Evolutionary conservation across 2,888 invertebrate genomes (phyloP).

Genomic region (Yponomeuta cagnagella): DNA sequence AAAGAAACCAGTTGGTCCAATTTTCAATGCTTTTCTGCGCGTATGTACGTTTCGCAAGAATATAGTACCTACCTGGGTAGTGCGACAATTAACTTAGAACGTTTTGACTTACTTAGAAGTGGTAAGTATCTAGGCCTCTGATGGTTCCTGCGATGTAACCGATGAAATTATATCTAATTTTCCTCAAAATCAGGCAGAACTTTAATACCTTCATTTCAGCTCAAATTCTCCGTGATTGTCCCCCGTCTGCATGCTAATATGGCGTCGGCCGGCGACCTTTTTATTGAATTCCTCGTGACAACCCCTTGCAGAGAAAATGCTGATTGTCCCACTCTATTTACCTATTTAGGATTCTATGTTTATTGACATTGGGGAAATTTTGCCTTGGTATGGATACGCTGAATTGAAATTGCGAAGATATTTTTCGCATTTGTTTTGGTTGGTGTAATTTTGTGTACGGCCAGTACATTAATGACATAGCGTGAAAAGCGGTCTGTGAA

Average conservation of each 20-base stretch:
- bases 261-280: slow-evolving; percentile 3
- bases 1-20: not conserved
- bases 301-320: slow-evolving; percentile 7
- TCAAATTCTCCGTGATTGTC: not conserved
- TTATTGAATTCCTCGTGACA: slow-evolving; percentile 16
- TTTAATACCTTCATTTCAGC: not conserved
- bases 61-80: not conserved
- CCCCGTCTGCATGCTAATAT: not conserved
- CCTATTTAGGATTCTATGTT: not conserved
- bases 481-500: not conserved
- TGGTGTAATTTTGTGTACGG: not conserved
- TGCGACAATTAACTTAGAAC: too few relatives aligned
- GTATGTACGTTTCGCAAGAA: not conserved
- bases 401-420: not conserved
- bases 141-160: too few relatives aligned
- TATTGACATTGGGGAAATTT: not conserved
- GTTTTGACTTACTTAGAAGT: too few relatives aligned
- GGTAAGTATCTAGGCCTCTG: too few relatives aligned
- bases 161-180: too few relatives aligned
- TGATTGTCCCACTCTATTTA: slow-evolving; percentile 2
- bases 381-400: not conserved
- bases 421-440: not conserved
- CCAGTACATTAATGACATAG: not conserved
- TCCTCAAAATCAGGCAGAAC: too few relatives aligned
- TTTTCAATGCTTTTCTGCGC: not conserved